Evolutionary conservation across 2,888 invertebrate genomes (phyloP).

Genomic region (Parthenolecanium corni): DNA sequence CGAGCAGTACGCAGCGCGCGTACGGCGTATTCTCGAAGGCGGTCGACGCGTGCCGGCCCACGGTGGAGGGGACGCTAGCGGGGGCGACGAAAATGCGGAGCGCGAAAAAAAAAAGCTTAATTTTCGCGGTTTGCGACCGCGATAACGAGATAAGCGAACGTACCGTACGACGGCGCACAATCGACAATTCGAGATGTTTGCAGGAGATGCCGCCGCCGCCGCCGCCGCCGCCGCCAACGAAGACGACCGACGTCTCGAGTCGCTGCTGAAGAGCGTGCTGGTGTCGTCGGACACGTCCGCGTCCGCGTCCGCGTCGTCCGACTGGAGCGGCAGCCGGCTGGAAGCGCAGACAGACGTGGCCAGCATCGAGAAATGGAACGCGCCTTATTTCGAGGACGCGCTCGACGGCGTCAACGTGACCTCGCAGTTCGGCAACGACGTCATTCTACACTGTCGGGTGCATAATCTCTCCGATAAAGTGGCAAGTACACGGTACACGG

Average conservation of each 20-base stretch:
- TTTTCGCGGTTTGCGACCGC: too few relatives aligned
- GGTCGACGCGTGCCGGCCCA: too few relatives aligned
- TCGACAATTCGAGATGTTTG: too few relatives aligned
- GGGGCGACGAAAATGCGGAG: too few relatives aligned
- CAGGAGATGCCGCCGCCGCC: neutral
- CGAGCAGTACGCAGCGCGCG: too few relatives aligned
- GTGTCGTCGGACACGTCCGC: constrained; percentile 27
- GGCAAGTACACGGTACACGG: too few relatives aligned
- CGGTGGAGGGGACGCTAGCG: too few relatives aligned
- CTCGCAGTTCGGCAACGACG: constrained; percentile 52
- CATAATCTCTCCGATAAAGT: constrained; percentile 59
- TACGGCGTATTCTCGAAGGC: too few relatives aligned
- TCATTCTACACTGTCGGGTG: constrained; percentile 54
- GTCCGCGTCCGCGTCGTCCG: neutral
- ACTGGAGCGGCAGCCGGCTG: constrained; percentile 11
- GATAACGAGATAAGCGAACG: too few relatives aligned
- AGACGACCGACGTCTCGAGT: constrained; percentile 17
- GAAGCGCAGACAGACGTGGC: constrained; percentile 8
- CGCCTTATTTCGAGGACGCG: constrained; percentile 59
- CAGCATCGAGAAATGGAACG: constrained; percentile 45
- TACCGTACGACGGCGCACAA: too few relatives aligned
- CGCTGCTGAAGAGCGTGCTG: constrained; percentile 19
- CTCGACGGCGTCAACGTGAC: constrained; percentile 51
- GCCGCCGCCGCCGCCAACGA: constrained; percentile 9
- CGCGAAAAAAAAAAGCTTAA: too few relatives aligned